phyloP scores from a whole-genome alignment of 2,888 invertebrate species.

The Synergus itoensis region DNA sequence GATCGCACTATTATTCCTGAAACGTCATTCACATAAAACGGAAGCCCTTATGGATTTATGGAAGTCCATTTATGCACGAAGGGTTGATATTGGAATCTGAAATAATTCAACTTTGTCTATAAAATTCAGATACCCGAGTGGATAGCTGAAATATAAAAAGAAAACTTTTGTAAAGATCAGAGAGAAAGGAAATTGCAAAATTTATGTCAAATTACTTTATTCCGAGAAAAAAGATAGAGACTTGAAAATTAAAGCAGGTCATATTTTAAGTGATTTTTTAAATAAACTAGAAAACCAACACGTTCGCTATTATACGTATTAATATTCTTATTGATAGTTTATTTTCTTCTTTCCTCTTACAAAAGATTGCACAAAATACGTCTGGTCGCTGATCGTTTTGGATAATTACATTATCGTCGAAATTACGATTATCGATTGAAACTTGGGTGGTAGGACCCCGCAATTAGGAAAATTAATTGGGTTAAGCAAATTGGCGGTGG shows the following conservation, averaged over 20 bases:
- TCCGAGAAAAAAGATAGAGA: too few relatives aligned
- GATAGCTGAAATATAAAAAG: neutral
- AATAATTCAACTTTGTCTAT: neutral
- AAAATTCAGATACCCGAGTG: neutral
- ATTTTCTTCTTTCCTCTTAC: too few relatives aligned
- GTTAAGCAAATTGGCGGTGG: slow-evolving; percentile 19
- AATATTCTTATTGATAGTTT: too few relatives aligned
- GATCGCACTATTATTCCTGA: neutral
- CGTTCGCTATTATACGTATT: too few relatives aligned
- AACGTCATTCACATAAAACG: neutral
- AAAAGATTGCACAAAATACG: neutral
- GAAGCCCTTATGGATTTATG: neutral
- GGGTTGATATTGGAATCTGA: neutral
- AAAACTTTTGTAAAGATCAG: neutral
- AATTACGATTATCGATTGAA: slow-evolving; percentile 35
- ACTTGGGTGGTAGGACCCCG: slow-evolving; percentile 12
- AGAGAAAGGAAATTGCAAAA: neutral
- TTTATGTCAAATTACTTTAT: neutral
- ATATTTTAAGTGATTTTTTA: too few relatives aligned
- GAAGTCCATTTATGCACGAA: neutral
- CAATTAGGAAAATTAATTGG: slow-evolving; percentile 30
- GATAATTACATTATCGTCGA: slow-evolving; percentile 14
- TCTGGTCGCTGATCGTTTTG: slow-evolving; percentile 10
- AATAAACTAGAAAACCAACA: too few relatives aligned
- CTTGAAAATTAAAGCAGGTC: too few relatives aligned